A percentile compares a stretch with the other conserved stretches of the same genome.
Evolutionary conservation across 2,888 invertebrate genomes (phyloP).

Genomic region (Caenorhabditis angaria): DNA sequence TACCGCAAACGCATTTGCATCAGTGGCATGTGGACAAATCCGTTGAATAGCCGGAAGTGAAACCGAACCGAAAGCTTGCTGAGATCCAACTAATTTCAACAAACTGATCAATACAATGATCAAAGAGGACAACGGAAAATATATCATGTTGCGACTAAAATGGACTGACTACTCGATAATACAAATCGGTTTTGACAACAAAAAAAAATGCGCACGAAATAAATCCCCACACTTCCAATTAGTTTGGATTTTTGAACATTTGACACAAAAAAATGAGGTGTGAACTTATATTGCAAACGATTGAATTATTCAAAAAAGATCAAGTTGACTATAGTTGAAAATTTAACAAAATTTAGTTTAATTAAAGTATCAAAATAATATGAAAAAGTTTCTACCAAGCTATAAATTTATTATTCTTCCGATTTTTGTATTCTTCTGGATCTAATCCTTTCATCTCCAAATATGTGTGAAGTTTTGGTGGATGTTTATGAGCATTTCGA

Average conservation of each 20-base stretch:
- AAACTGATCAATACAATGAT: background rate
- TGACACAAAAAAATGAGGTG: background rate
- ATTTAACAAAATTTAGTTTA: no score
- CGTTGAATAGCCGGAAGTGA: conserved; percentile 23
- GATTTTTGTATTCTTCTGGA: conserved; percentile 41
- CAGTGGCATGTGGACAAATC: conserved; percentile 34
- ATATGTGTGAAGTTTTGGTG: conserved; percentile 53
- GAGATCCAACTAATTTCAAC: background rate
- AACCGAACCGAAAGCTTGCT: conserved; percentile 7
- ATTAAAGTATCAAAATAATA: no score
- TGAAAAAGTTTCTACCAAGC: background rate
- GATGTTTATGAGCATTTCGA: conserved; percentile 53
- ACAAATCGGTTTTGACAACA: no score
- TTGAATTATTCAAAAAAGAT: no score
- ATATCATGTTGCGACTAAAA: background rate
- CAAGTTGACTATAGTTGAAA: no score
- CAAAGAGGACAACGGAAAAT: background rate
- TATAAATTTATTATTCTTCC: conserved; percentile 33
- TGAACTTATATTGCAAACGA: background rate
- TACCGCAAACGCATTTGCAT: conserved; percentile 37
- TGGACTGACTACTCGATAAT: no score
- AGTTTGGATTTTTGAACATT: background rate
- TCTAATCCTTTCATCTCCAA: conserved; percentile 46
- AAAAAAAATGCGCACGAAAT: background rate
- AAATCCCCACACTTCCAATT: background rate